Evolutionary conservation across 2,797 vertebrate genomes (phyloP).

Genomic region (Pipistrellus nathusii): DNA sequence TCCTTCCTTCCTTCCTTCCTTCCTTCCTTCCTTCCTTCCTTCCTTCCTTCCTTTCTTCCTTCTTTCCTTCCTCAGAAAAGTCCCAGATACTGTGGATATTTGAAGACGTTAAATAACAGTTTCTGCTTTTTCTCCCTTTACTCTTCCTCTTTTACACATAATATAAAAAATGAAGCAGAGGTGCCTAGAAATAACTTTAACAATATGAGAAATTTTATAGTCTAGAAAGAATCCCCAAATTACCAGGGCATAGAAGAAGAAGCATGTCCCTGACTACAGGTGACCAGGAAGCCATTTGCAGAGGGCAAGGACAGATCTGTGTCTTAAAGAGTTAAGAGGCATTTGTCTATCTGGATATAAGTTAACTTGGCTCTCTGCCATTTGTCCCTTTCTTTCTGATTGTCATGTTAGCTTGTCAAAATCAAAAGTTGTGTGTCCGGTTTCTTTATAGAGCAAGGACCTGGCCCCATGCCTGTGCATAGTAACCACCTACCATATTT

Average conservation of each 20-base stretch:
- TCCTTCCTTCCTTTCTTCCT: not conserved
- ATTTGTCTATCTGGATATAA: not conserved
- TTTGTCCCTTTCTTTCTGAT: constrained; percentile 8
- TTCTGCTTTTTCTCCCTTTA: not conserved
- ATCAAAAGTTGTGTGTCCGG: not conserved
- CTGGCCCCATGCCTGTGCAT: not conserved
- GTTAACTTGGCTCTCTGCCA: not conserved
- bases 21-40: too few relatives aligned
- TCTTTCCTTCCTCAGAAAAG: not conserved
- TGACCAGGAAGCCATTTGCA: not conserved
- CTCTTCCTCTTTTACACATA: not conserved
- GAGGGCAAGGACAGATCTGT: not conserved
- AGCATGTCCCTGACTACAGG: rapidly evolving
- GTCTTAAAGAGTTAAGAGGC: not conserved
- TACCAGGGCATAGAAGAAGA: not conserved
- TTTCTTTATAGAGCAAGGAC: constrained; percentile 1
- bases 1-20: not conserved
- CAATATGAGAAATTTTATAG: not conserved
- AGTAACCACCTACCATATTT: not conserved
- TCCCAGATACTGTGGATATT: not conserved
- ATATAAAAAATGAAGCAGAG: not conserved
- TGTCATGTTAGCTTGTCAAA: not conserved
- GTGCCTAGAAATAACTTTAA: not conserved
- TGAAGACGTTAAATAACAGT: not conserved
- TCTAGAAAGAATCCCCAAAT: not conserved